Evolutionary conservation across 2,797 vertebrate genomes (phyloP).

Genomic region (Tapirus indicus): DNA sequence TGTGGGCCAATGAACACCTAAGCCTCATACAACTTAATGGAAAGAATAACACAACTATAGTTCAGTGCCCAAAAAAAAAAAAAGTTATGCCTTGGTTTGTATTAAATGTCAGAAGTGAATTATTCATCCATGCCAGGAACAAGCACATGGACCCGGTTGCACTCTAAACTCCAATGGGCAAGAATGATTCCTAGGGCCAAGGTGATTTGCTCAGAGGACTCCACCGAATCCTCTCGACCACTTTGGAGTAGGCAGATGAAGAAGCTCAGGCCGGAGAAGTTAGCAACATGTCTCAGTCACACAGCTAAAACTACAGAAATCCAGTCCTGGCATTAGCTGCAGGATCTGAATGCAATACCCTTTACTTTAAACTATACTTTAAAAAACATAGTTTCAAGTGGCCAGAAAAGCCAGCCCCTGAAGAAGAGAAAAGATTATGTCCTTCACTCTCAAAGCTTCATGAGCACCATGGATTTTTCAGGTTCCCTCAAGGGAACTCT

Average conservation of each 20-base stretch:
- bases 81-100: background rate
- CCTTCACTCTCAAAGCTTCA: background rate
- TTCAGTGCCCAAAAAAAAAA: background rate
- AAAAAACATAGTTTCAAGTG: background rate
- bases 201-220: background rate
- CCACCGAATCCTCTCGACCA: background rate
- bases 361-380: background rate
- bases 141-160: background rate
- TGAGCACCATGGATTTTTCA: background rate
- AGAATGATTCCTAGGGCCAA: background rate
- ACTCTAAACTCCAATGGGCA: background rate
- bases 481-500: background rate
- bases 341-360: background rate
- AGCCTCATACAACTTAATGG: slow-evolving; percentile 33
- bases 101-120: slow-evolving; percentile 69
- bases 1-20: background rate
- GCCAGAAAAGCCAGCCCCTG: background rate
- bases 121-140: slow-evolving; percentile 54
- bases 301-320: background rate
- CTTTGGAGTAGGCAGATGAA: background rate
- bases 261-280: background rate
- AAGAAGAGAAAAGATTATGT: background rate
- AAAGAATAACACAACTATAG: slow-evolving; percentile 14
- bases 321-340: background rate
- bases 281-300: background rate